Evolutionary conservation across 1,140 invertebrate genomes (phyloP), one percentile per base, ranked within the genome.

Genomic region (Orchestia grillus): DNA sequence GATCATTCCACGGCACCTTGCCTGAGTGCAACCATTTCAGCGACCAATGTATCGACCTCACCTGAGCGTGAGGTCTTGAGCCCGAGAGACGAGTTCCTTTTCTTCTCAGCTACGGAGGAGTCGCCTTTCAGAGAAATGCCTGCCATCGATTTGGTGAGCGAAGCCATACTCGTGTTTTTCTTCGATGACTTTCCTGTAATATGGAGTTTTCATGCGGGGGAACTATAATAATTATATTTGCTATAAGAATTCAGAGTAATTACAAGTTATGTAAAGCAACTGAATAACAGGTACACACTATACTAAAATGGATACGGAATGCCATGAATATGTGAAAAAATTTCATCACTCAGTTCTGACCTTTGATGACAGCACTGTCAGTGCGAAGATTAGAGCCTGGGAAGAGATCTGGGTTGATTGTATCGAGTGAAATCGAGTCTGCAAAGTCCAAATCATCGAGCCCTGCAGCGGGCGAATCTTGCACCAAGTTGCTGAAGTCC

Each of bases 351-450:
- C 8, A n/a, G 36, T 45, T 94, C 92, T 94, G 15, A 94, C 92
- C 40, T 94, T 94, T 94, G 44, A n/a, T 16, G 11, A 91, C 47
- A 0, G 62, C 53, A 77, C 92, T 42, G 47, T 90, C 62, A n/a
- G 95, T 94, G 41, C 41, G 47, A 19, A 87, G 62, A 44, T 57
- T n/a, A 4, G 95, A 57, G 62, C 88, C 77, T 15, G 95, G 40
- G 95, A 94, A 57, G 95, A 94, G 41, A n/a, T 90, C 88, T 47
- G 95, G 62, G 62, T 57, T 94, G 62, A 53, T 77, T 53, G 53
- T 77, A 28, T 53, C 62, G 16, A 94, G 88, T 45, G 95, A 47
- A 44, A 62, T 94, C 6, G 95, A 23, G 77, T 90, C 95, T 47
- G 47, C 57, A 42, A 87, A 90, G 62, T 53, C 62, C 45, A 53